Percentiles rank a stretch among this genome's conserved stretches.
These are phyloP conservation scores for Elanoides forficatus DNA, from an alignment of 2,113 vertebrate species.

Conservation along the genomic window DNA sequence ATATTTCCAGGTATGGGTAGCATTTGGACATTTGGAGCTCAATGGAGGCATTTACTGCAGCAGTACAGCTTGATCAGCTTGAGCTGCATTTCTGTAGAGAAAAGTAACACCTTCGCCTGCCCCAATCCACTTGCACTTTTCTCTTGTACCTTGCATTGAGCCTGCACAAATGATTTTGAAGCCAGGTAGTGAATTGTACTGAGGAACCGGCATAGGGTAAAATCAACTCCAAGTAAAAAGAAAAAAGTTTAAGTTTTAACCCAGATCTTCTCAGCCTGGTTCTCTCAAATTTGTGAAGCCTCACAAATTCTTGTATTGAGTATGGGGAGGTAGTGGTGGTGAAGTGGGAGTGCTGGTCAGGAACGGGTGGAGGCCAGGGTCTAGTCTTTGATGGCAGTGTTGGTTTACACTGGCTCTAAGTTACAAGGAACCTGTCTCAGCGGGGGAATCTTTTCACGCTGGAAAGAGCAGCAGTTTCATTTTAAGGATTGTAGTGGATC, in stretches of 20 bases:
- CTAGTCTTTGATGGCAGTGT: not conserved
- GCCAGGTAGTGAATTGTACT: not conserved
- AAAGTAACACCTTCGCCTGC: too few species aligned
- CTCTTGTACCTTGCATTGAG: not conserved
- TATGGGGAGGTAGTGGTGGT: rapidly evolving
- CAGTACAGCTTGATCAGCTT: not conserved
- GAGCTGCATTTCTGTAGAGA: not conserved
- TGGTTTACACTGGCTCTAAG: not conserved
- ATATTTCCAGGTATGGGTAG: not conserved
- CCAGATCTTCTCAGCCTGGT: not conserved
- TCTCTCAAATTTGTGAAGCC: not conserved
- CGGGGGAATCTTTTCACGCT: not conserved
- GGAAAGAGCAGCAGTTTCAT: not conserved
- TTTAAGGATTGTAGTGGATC: not conserved
- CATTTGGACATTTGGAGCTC: not conserved
- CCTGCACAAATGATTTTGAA: not conserved
- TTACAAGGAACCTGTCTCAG: not conserved
- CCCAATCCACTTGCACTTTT: not conserved
- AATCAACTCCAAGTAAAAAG: not conserved
- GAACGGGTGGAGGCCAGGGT: not conserved
- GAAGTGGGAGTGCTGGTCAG: not conserved
- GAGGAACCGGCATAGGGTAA: not conserved
- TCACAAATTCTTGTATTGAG: not conserved
- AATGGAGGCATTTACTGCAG: not conserved
- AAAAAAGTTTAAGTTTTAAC: not conserved